Evolutionary conservation across 2,888 invertebrate genomes (phyloP), one percentile per base, ranked within the genome.

Genomic region (Chironomus riparius): DNA sequence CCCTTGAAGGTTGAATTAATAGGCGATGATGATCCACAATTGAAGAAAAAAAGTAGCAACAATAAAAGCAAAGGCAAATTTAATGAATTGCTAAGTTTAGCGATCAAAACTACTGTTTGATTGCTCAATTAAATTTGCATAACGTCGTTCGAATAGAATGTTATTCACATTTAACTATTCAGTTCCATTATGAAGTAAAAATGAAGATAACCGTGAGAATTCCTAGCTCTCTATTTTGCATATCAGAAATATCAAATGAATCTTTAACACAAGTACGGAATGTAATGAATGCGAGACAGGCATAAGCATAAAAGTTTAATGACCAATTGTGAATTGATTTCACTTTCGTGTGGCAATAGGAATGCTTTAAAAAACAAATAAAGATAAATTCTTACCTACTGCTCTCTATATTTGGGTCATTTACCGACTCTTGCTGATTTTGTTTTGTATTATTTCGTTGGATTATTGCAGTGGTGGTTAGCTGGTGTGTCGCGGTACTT

Each of bases 101-200:
- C 56, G 15, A 56, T 56, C 18, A 18, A 15, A 18, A 18, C 56
- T 56, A 56, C 56, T 56, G 56, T 56, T 56, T 68, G 38, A 68
- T 68, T 68, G 38, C 28, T 38, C 68, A 68, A 68, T 68, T 68
- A 38, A 68, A 24, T 68, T 68, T 68, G 28, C 22, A 68, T 68
- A 68, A 68, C 10, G 12, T 68, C 56, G 56, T 38, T 38, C 38
- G 10, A 38, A 38, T 38, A 38, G 38, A 38, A 38, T 38, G 38
- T 38, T 7, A 38, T 38, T 38, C 38, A 38, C 38, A 38, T 38
- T 38, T 38, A 38, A 38, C 38, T 38, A 38, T 38, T 38, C 38
- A 38, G n/a, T 38, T 7, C 38, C 18, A 18, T 56, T 56, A 56
- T 18, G 56, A 7, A 56, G 50, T 15, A 18, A 56, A 38, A 10